Evolutionary conservation across 64 coral and sea anemone species (phyloP).

Genomic region (Dendronephthya gigantea): DNA sequence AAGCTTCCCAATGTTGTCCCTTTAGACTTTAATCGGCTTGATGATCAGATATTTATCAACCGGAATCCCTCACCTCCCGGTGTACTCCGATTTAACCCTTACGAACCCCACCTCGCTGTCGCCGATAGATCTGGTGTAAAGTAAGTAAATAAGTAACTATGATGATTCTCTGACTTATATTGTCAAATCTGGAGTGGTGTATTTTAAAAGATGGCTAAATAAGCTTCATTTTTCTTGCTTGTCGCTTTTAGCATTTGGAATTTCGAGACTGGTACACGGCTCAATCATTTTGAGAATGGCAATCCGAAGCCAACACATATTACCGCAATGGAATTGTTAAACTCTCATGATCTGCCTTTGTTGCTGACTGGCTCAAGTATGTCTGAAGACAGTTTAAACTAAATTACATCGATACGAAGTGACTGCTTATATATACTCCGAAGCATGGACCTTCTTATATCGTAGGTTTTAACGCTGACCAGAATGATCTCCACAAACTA

Average conservation of each 20-base stretch:
- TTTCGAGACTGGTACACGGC: slow-evolving; percentile 52
- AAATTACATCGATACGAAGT: no score
- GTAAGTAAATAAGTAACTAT: slow-evolving; percentile 18
- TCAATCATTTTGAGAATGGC: slow-evolving; percentile 82
- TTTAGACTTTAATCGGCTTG: slow-evolving; percentile 47
- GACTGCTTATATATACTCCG: no score
- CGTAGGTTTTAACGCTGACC: no score
- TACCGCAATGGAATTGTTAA: slow-evolving; percentile 82
- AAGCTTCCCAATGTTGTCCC: no score
- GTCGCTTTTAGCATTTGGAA: slow-evolving; percentile 80
- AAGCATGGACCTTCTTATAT: no score
- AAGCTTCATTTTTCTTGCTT: neutral
- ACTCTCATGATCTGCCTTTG: slow-evolving; percentile 78
- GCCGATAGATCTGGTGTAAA: slow-evolving; percentile 90
- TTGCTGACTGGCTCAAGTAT: slow-evolving; percentile 90
- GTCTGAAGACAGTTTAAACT: neutral
- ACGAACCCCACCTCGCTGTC: slow-evolving; percentile 84
- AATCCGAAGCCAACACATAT: slow-evolving; percentile 73
- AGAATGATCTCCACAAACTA: no score
- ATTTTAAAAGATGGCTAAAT: no score
- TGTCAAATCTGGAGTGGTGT: no score
- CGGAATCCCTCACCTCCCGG: slow-evolving; percentile 59
- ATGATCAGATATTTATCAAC: slow-evolving; percentile 97
- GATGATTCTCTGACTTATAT: neutral
- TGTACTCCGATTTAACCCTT: slow-evolving; percentile 72